phyloP scores from a whole-genome alignment of 2,797 vertebrate species.

The Gallirallus australis region DNA sequence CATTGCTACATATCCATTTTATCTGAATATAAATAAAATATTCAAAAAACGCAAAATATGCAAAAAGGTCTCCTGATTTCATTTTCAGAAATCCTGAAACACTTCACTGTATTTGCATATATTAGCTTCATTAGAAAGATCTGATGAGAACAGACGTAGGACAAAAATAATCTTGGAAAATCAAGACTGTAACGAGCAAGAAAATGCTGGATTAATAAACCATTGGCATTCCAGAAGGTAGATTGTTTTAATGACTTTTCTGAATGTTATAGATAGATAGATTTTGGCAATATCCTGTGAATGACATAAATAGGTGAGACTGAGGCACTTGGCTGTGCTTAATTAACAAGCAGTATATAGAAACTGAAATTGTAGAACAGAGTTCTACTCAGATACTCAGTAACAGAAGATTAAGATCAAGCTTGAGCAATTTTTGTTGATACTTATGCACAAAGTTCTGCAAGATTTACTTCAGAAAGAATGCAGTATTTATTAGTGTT shows the following conservation, averaged over 20 bases:
- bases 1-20: background rate
- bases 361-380: background rate
- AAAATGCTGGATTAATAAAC: background rate
- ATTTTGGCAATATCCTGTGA: background rate
- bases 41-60: background rate
- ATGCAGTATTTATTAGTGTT: background rate
- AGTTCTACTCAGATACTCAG: background rate
- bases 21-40: background rate
- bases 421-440: background rate
- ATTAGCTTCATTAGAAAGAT: background rate
- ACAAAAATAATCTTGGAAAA: background rate
- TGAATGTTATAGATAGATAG: background rate
- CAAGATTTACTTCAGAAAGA: background rate
- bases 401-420: background rate
- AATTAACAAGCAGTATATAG: background rate
- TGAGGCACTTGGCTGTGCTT: background rate
- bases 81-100: background rate
- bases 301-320: background rate
- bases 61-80: background rate
- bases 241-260: conserved; percentile 29
- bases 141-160: background rate
- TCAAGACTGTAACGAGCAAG: background rate
- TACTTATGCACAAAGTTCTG: background rate
- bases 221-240: background rate
- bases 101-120: background rate